These are phyloP conservation scores for Formica selysi DNA, from an alignment of 1,140 invertebrate genomes.

Conservation along the genomic window DNA sequence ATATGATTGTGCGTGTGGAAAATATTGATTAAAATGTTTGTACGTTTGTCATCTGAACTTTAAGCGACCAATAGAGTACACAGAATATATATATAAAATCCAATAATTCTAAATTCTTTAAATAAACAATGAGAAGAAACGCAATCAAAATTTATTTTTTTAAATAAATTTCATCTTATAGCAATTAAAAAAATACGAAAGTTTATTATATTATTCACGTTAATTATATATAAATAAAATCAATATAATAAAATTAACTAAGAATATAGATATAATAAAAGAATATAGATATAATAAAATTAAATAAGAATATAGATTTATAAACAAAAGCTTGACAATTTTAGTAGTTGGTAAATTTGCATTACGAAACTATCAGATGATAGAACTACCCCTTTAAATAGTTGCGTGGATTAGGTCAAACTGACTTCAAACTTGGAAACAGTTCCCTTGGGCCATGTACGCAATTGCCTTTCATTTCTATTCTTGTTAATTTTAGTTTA, in stretches of 20 bases:
- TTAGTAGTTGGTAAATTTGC: not conserved
- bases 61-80: not conserved
- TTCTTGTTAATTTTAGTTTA: conserved; percentile 6
- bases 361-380: too few relatives aligned
- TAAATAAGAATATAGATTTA: not conserved
- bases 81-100: not conserved
- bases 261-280: not conserved
- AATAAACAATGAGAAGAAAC: not conserved
- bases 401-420: conserved; percentile 40
- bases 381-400: conserved; percentile 41
- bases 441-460: conserved; percentile 6
- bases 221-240: conserved; percentile 1
- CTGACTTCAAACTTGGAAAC: conserved; percentile 26
- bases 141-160: not conserved
- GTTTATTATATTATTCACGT: not conserved
- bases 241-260: not conserved
- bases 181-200: not conserved
- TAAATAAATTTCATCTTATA: not conserved
- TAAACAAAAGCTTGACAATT: not conserved
- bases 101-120: conserved; percentile 1
- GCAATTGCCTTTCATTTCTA: not conserved
- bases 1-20: not conserved
- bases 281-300: not conserved
- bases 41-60: not conserved
- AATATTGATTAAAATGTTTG: not conserved